Percentiles rank a stretch among this genome's conserved stretches.
These are phyloP conservation scores for Mechanitis messenoides DNA, from an alignment of 2,888 invertebrate species.

Conservation along the genomic window DNA sequence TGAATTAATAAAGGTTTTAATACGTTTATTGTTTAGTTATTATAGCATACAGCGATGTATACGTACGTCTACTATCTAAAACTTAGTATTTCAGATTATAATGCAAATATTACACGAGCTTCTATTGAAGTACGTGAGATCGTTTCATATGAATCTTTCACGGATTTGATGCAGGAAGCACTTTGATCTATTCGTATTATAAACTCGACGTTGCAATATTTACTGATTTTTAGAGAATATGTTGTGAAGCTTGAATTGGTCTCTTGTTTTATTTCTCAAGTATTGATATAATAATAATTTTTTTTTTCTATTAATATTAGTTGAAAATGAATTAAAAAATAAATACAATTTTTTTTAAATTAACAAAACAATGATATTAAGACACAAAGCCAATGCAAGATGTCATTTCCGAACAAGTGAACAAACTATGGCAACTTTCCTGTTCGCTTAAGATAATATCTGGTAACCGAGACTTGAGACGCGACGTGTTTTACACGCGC, in stretches of 20 bases:
- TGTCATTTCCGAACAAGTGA: background rate
- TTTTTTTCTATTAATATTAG: no score
- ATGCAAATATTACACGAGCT: conserved; percentile 16
- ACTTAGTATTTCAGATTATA: conserved; percentile 10
- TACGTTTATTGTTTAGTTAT: background rate
- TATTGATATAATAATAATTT: no score
- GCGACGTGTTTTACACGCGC: conserved; percentile 32
- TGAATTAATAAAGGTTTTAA: background rate
- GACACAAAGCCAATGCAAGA: background rate
- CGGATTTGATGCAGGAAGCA: conserved; percentile 18
- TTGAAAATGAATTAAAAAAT: no score
- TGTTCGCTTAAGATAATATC: conserved; percentile 8
- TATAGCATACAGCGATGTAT: background rate
- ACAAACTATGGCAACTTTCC: background rate
- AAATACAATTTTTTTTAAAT: no score
- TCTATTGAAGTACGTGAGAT: conserved; percentile 21
- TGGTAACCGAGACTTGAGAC: conserved; percentile 17
- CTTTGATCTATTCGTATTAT: conserved; percentile 23
- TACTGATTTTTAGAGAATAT: background rate
- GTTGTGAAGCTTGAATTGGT: background rate
- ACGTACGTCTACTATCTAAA: conserved; percentile 1
- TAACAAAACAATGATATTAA: background rate
- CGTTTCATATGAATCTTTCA: conserved; percentile 23
- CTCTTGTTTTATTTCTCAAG: no score
- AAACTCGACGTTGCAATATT: background rate